phyloP scores from a whole-genome alignment of 2,888 invertebrate genomes.

The Thereva unica region DNA sequence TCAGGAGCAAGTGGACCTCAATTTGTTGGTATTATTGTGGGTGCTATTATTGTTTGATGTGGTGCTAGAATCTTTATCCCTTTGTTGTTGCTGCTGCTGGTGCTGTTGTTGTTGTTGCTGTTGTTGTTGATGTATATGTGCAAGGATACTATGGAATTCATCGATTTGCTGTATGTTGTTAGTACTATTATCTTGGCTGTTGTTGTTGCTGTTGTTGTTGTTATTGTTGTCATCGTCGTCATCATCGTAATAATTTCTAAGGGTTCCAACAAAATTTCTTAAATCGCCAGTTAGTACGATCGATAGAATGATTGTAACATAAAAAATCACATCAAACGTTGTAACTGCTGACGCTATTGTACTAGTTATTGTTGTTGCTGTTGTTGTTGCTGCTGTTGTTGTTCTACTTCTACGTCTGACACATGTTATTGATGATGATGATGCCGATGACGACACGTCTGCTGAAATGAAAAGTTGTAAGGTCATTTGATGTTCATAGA shows the following conservation, averaged over 20 bases:
- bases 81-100: background rate
- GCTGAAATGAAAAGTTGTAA: slow-evolving; percentile 40
- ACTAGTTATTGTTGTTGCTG: slow-evolving; percentile 21
- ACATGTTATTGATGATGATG: slow-evolving; percentile 46
- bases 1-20: slow-evolving; percentile 19
- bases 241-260: background rate
- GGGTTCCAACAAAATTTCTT: slow-evolving; percentile 1
- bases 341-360: slow-evolving; percentile 41
- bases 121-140: background rate
- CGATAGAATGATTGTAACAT: slow-evolving; percentile 35
- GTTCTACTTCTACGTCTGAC: slow-evolving; percentile 43
- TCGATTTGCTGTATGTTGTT: background rate
- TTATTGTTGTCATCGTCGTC: background rate
- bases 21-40: slow-evolving; percentile 28
- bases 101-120: background rate
- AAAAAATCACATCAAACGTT: slow-evolving; percentile 41
- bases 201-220: background rate
- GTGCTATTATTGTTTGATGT: slow-evolving; percentile 9
- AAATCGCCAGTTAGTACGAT: slow-evolving; percentile 20
- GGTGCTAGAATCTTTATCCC: background rate
- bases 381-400: slow-evolving; percentile 34
- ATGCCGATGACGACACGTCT: slow-evolving; percentile 44
- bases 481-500: slow-evolving; percentile 36
- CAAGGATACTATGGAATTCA: no score
- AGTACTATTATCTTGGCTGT: background rate